Conservation (phyloP, 1,140 invertebrate species). For the Charaxes varanes region DNA sequence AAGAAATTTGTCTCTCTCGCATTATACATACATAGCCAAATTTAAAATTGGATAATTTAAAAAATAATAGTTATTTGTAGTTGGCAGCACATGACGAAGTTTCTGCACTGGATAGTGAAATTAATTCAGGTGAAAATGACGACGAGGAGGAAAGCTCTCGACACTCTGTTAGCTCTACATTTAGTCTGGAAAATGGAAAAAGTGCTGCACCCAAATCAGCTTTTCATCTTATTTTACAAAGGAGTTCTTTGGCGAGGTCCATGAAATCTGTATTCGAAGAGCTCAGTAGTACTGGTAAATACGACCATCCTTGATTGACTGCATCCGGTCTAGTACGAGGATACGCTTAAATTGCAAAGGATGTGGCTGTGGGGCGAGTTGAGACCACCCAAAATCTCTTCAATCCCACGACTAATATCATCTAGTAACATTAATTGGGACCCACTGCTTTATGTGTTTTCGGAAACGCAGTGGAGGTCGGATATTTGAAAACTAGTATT, state of each 20-base stretch:
- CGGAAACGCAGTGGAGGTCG: too few relatives aligned
- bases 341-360: too few relatives aligned
- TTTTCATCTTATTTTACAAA: conserved; percentile 84
- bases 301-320: too few relatives aligned
- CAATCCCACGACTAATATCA: too few relatives aligned
- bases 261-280: conserved; percentile 91
- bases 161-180: conserved; percentile 48
- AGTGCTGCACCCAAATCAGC: conserved; percentile 51
- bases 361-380: too few relatives aligned
- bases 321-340: too few relatives aligned
- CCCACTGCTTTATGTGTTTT: too few relatives aligned
- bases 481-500: too few relatives aligned
- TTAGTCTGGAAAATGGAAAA: conserved; percentile 34
- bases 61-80: conserved; percentile 36
- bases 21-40: too few relatives aligned
- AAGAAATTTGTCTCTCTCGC: too few relatives aligned
- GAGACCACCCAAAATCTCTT: too few relatives aligned
- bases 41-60: not conserved
- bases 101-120: conserved; percentile 63
- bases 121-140: conserved; percentile 73
- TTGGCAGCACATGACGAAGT: conserved; percentile 78
- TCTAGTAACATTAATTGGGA: too few relatives aligned
- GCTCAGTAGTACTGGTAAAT: conserved; percentile 82
- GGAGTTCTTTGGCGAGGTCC: conserved; percentile 87
- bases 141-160: conserved; percentile 54